Percentiles rank a stretch among this genome's conserved stretches.
Conservation (phyloP, 2,888 invertebrate species). For the Seira ritae region DNA sequence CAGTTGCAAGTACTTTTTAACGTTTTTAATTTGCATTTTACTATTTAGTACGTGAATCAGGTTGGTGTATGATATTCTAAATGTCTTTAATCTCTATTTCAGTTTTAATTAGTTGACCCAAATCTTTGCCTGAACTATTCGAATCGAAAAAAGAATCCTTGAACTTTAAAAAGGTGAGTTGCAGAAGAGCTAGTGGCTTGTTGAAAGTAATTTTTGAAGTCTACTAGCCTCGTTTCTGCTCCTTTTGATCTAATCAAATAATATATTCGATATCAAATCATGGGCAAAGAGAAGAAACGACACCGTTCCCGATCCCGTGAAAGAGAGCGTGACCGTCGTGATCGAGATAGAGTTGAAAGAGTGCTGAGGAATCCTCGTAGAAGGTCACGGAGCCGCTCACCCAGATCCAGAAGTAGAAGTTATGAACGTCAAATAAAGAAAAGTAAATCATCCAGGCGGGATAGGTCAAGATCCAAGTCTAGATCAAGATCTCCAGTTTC, state of each 20-base stretch:
- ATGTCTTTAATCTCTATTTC: too few species aligned
- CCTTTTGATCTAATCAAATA: not conserved
- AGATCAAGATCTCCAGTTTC: conserved; percentile 60
- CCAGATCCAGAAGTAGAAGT: conserved; percentile 74
- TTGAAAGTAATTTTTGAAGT: not conserved
- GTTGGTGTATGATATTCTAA: too few species aligned
- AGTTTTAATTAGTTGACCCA: not conserved
- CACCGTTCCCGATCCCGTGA: conserved; percentile 75
- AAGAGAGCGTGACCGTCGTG: conserved; percentile 77
- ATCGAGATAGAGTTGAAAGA: conserved; percentile 67
- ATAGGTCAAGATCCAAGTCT: conserved; percentile 62
- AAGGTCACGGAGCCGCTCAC: conserved; percentile 69
- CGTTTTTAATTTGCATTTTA: too few species aligned
- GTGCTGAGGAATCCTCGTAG: conserved; percentile 10
- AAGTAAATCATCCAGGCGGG: conserved; percentile 56
- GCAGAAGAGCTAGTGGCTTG: not conserved
- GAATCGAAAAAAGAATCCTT: not conserved
- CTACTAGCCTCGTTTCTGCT: not conserved
- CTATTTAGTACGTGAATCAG: too few species aligned
- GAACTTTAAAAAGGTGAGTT: not conserved
- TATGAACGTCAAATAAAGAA: conserved; percentile 55
- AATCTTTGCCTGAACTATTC: not conserved
- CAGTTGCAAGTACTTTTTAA: too few species aligned
- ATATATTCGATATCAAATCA: conserved; percentile 21
- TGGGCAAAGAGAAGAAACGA: conserved; percentile 69